Evolutionary conservation across 2,888 invertebrate species (phyloP).

Genomic region (Acleris holmiana): DNA sequence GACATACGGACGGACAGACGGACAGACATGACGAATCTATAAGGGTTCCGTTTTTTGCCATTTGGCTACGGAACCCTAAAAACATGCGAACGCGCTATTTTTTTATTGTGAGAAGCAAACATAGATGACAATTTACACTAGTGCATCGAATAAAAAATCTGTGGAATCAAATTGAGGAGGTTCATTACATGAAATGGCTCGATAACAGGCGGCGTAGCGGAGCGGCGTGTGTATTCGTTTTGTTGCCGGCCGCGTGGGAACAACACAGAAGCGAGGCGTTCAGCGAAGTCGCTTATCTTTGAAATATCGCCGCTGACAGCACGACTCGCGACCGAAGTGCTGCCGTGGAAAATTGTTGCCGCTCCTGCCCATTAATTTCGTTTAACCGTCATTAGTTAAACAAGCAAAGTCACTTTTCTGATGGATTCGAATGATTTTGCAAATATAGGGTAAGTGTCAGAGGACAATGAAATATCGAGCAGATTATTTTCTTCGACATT

Average conservation of each 20-base stretch:
- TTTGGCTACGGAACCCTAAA: too few species aligned
- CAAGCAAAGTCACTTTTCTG: slow-evolving; percentile 43
- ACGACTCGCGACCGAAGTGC: slow-evolving; percentile 55
- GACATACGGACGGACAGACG: too few species aligned
- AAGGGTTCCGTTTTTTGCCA: too few species aligned
- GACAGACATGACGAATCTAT: too few species aligned
- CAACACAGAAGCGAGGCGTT: slow-evolving; percentile 57
- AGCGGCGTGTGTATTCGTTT: slow-evolving; percentile 43
- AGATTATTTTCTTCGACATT: slow-evolving; percentile 22
- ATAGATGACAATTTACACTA: slow-evolving; percentile 17
- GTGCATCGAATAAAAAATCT: slow-evolving; percentile 19
- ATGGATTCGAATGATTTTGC: slow-evolving; percentile 32
- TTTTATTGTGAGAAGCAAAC: slow-evolving; percentile 3
- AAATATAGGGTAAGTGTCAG: slow-evolving; percentile 30
- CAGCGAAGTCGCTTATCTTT: slow-evolving; percentile 68
- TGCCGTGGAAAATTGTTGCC: slow-evolving; percentile 59
- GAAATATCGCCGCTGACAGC: slow-evolving; percentile 73
- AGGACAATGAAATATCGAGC: slow-evolving; percentile 28
- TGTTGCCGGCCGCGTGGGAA: slow-evolving; percentile 63
- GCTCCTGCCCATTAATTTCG: slow-evolving; percentile 62
- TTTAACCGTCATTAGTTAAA: slow-evolving; percentile 55
- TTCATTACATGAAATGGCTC: slow-evolving; percentile 52
- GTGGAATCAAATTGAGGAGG: slow-evolving; percentile 33
- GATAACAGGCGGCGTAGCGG: slow-evolving; percentile 36
- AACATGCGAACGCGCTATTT: slow-evolving; percentile 1